Evolutionary conservation across 2,888 invertebrate species (phyloP).

Genomic region (Eristalis intricaria): DNA sequence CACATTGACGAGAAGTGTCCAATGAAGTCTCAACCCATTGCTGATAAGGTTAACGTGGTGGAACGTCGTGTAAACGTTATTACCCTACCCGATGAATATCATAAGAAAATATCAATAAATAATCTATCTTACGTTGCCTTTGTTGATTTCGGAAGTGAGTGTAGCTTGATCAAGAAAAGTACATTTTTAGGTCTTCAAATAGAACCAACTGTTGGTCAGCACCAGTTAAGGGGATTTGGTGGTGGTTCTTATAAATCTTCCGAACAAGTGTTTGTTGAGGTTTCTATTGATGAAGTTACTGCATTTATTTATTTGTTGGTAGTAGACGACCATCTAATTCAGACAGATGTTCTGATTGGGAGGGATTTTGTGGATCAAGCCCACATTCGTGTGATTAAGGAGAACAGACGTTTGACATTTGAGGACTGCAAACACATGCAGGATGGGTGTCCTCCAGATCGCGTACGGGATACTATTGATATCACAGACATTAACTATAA

Average conservation of each 20-base stretch:
- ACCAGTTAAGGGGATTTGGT: conserved; percentile 7
- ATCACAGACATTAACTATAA: conserved; percentile 1
- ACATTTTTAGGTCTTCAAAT: background rate
- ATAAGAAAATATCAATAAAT: background rate
- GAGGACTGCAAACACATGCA: too few species aligned
- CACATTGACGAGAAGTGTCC: conserved; percentile 23
- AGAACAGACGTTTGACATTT: background rate
- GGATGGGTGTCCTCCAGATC: too few species aligned
- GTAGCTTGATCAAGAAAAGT: conserved; percentile 13
- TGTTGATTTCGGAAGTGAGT: conserved; percentile 38
- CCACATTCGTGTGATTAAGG: conserved; percentile 25
- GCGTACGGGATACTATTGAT: too few species aligned
- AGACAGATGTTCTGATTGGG: conserved; percentile 11
- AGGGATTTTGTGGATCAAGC: conserved; percentile 17
- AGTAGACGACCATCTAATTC: conserved; percentile 13
- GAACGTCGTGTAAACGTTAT: conserved; percentile 13
- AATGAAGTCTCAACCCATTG: background rate
- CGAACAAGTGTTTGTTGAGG: conserved; percentile 14
- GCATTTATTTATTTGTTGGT: conserved; percentile 24
- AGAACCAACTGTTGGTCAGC: background rate
- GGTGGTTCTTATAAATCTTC: conserved; percentile 21
- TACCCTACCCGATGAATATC: conserved; percentile 27
- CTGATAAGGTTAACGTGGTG: background rate
- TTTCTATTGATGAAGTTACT: conserved; percentile 16
- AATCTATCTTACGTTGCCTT: conserved; percentile 16